These are phyloP conservation scores for Ornithoptera priamus DNA, from an alignment of 2,888 invertebrate genomes.

Conservation along the genomic window DNA sequence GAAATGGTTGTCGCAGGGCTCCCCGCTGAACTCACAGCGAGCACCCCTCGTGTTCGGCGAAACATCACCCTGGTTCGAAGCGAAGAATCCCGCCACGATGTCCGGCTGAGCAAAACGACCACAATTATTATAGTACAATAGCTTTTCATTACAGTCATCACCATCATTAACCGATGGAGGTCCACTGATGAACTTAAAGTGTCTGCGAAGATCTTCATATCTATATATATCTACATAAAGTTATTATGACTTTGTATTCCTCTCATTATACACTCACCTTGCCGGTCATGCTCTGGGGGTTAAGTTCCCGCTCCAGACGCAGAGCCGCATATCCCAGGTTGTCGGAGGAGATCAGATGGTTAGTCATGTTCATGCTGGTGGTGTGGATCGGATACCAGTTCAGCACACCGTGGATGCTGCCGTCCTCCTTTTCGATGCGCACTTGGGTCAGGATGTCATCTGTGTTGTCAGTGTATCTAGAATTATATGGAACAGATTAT, in stretches of 20 bases:
- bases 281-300: constrained; percentile 73
- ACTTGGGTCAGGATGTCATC: constrained; percentile 87
- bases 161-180: too few species aligned
- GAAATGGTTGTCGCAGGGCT: constrained; percentile 84
- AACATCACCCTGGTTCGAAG: constrained; percentile 90
- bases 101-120: constrained; percentile 78
- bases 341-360: constrained; percentile 88
- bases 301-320: constrained; percentile 84
- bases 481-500: constrained; percentile 26
- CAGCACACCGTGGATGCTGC: constrained; percentile 84
- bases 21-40: constrained; percentile 85
- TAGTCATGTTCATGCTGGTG: constrained; percentile 93
- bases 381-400: constrained; percentile 93
- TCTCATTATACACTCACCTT: constrained; percentile 46
- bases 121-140: not conserved
- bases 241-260: not conserved
- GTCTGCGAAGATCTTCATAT: too few species aligned
- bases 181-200: too few species aligned
- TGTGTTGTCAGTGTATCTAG: constrained; percentile 84
- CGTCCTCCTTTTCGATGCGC: constrained; percentile 80
- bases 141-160: not conserved
- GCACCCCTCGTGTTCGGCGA: constrained; percentile 89
- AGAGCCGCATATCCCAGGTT: constrained; percentile 91
- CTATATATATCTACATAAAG: not conserved
- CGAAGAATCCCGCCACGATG: constrained; percentile 90